These are phyloP conservation scores for Crambe crambe DNA, from an alignment of 37 sponge, comb jelly and placozoan species.

Conservation along the genomic window DNA sequence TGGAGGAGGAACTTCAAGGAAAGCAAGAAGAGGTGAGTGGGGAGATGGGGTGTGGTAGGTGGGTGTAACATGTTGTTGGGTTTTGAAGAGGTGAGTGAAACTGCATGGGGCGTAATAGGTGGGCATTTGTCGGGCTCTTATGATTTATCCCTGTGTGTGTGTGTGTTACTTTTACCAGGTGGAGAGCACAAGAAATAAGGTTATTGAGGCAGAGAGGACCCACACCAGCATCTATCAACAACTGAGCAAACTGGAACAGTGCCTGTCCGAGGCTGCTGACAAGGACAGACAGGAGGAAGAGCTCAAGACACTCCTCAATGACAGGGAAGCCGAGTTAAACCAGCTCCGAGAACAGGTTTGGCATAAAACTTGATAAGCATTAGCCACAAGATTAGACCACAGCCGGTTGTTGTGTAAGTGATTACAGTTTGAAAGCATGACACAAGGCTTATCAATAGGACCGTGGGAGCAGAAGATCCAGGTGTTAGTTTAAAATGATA, in stretches of 20 bases:
- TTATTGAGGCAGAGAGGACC: background rate
- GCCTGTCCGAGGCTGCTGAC: background rate
- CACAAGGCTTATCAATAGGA: no score
- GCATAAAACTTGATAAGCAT: no score
- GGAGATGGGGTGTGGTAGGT: background rate
- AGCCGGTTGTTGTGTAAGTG: no score
- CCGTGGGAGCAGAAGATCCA: no score
- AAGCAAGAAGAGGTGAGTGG: slow-evolving; percentile 26
- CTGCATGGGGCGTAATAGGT: background rate
- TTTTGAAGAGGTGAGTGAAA: background rate
- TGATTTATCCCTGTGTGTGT: background rate
- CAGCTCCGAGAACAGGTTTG: slow-evolving; percentile 7
- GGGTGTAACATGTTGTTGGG: background rate
- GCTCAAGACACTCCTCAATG: background rate
- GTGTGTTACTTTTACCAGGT: background rate
- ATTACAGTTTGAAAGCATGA: no score
- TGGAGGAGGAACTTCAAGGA: slow-evolving; percentile 20
- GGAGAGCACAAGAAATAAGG: background rate
- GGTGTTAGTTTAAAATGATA: no score
- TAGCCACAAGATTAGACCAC: no score
- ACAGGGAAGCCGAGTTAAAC: background rate
- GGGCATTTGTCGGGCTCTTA: background rate
- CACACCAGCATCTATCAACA: background rate
- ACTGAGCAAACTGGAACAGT: slow-evolving; percentile 4
- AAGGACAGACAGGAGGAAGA: background rate